Base-by-base conservation (phyloP, 2,797 vertebrate genomes). In the Xenopus petersii region DNA sequence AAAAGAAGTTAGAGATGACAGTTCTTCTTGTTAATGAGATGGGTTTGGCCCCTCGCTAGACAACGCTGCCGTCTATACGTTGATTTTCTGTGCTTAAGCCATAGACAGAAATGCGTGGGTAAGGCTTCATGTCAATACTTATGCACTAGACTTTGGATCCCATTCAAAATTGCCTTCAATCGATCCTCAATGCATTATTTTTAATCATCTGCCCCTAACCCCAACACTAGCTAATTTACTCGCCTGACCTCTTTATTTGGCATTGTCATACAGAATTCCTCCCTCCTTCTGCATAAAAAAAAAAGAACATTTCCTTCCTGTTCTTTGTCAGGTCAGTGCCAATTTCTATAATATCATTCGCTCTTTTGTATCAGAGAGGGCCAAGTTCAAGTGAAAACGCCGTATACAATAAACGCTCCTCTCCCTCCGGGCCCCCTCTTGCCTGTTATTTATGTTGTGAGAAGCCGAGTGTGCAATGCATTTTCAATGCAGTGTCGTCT, bases 361-460 rank as follows among this genome's bases (percentile, higher is more conserved):
- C 58, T 60, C 58, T 26, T 60, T 56, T 56, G 54, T 56, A 56
- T 56, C n/a, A 2, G 1, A 60, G 13, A 60, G 17, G 36, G 58
- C 24, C 58, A 60, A 60, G 58, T 60, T 24, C 58, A 60, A 60
- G 24, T 60, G 24, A 60, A 60, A 60, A 11, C 17, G 17, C 58
- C 1, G 17, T 60, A 26, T 60, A 56, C 54, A 56, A 56, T 56
- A 56, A 56, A 56, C 8, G 15, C 54, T 17, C 13, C 21, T 3
- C 26, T 36, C 66, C 49, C 17, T 36, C 26, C 7, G 26, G 70
- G 48, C 15, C 26, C 24, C 60, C 47, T 71, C 71, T 67, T 72
- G 75, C 58, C 67, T 69, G 64, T 62, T 60, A 46, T 64, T 69
- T 55, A 26, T 60, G 33, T 48, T 16, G 51, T 64, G 48, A 69